Conservation (phyloP, 1,140 invertebrate genomes). For the Cydia strobilella region DNA sequence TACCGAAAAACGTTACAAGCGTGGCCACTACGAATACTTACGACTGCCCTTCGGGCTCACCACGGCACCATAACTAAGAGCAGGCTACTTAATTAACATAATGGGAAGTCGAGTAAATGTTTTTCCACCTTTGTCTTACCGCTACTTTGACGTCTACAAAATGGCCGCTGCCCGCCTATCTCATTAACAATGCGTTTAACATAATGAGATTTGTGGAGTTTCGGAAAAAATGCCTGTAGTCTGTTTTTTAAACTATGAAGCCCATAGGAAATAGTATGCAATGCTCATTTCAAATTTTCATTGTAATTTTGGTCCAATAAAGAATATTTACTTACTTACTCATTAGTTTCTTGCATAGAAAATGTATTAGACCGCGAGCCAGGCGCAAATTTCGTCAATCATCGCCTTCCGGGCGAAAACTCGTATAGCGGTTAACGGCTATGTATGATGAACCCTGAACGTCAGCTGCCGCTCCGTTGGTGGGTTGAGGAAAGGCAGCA, state of each 20-base stretch:
- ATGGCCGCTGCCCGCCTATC: constrained; percentile 39
- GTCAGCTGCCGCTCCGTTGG: no score
- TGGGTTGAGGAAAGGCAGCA: no score
- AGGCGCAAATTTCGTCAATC: no score
- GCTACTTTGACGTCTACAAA: constrained; percentile 56
- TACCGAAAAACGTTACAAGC: background rate
- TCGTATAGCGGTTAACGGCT: no score
- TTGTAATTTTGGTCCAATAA: no score
- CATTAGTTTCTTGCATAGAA: no score
- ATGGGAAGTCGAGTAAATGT: constrained; percentile 59
- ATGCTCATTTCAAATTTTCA: no score
- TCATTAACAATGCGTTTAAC: constrained; percentile 30
- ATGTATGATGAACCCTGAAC: no score
- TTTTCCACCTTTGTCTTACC: constrained; percentile 64
- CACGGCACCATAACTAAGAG: constrained; percentile 34
- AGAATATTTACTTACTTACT: no score
- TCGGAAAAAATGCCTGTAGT: background rate
- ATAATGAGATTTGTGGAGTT: constrained; percentile 32
- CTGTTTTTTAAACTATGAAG: background rate
- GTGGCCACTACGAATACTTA: constrained; percentile 2
- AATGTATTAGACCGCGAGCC: no score
- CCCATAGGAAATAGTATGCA: no score
- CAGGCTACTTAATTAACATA: constrained; percentile 61
- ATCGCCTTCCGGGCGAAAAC: no score
- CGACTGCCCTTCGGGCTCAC: background rate